These are phyloP conservation scores for Coelinius sp. DNA, from an alignment of 2,888 invertebrate species.

Conservation along the genomic window DNA sequence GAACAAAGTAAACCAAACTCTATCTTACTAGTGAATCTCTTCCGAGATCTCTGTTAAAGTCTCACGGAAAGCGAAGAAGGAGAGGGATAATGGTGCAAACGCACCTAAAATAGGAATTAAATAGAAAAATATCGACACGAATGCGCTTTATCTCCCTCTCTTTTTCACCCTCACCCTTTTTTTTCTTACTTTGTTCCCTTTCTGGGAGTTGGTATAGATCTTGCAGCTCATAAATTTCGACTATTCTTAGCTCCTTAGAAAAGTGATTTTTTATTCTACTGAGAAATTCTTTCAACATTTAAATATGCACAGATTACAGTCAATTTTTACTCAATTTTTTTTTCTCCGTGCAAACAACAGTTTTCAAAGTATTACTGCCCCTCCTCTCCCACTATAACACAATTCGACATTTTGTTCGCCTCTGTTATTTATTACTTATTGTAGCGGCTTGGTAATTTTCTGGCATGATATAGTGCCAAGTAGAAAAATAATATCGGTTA, in stretches of 20 bases:
- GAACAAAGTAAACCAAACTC: slow-evolving; percentile 4
- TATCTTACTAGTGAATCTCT: slow-evolving; percentile 8
- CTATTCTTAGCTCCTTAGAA: not conserved
- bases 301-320: not conserved
- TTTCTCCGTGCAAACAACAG: not conserved
- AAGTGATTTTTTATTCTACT: not conserved
- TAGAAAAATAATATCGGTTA: slow-evolving; percentile 60
- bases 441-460: slow-evolving; percentile 62
- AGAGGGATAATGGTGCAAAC: slow-evolving; percentile 2
- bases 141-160: slow-evolving; percentile 11
- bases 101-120: slow-evolving; percentile 23
- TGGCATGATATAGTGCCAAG: slow-evolving; percentile 57
- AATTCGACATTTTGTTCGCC: slow-evolving; percentile 51
- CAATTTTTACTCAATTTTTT: too few relatives aligned
- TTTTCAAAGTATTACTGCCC: slow-evolving; percentile 4
- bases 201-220: not conserved
- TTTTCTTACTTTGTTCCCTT: not conserved
- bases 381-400: slow-evolving; percentile 18
- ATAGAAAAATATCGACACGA: slow-evolving; percentile 23
- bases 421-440: slow-evolving; percentile 64
- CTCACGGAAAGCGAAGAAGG: not conserved
- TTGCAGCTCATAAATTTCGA: not conserved
- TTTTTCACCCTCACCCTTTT: not conserved
- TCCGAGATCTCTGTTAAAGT: slow-evolving; percentile 6
- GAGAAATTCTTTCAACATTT: not conserved